Conservation (phyloP, 2,113 vertebrate genomes). For the Orycteropus afer region DNA sequence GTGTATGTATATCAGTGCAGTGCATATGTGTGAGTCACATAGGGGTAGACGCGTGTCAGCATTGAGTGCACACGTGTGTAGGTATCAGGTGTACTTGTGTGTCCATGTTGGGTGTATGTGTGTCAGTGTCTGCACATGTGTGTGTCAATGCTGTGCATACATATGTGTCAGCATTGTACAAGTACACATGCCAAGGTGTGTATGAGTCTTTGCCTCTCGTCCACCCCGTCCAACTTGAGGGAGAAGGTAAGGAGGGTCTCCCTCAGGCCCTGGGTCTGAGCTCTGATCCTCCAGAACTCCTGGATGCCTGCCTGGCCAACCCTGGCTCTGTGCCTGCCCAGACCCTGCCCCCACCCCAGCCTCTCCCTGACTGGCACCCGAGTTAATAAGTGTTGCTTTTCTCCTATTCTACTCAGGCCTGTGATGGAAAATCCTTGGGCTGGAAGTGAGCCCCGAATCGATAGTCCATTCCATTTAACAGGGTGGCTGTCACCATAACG, state of each 20-base stretch:
- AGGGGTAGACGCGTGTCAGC: too few species aligned
- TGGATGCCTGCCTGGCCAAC: background rate
- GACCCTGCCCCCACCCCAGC: background rate
- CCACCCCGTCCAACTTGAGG: background rate
- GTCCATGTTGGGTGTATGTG: background rate
- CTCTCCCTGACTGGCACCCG: conserved; percentile 77
- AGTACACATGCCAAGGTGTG: accelerated
- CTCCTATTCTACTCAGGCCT: conserved; percentile 72
- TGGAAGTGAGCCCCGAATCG: conserved; percentile 78
- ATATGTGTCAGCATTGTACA: background rate
- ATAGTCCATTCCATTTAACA: conserved; percentile 80
- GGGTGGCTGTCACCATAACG: conserved; percentile 69
- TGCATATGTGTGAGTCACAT: background rate
- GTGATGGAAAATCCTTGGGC: conserved; percentile 71
- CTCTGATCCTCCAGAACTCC: background rate
- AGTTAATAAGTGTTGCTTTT: conserved; percentile 81
- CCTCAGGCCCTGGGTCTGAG: background rate
- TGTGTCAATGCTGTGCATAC: background rate
- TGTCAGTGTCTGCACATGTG: background rate
- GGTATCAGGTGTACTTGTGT: too few species aligned
- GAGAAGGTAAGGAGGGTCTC: background rate
- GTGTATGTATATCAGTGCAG: background rate
- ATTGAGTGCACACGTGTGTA: background rate
- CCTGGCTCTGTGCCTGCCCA: background rate
- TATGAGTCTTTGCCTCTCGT: background rate